Evolutionary conservation across 2,113 vertebrate species (phyloP).

Genomic region (Pangasianodon hypophthalmus): DNA sequence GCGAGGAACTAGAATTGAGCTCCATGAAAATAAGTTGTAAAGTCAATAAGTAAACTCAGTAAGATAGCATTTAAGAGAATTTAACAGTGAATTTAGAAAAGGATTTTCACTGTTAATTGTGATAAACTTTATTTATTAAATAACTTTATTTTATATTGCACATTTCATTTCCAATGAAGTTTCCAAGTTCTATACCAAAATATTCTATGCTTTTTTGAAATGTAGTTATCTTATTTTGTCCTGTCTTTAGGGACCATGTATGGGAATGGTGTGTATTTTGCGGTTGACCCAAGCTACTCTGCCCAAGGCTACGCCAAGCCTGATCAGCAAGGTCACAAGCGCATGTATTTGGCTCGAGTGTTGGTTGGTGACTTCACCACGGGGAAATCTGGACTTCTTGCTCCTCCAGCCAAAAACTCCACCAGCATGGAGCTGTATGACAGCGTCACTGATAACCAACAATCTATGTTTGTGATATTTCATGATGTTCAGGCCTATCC

Average conservation of each 20-base stretch:
- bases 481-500: conserved; percentile 82
- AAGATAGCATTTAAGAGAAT: neutral
- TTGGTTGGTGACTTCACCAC: conserved; percentile 76
- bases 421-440: conserved; percentile 72
- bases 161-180: neutral
- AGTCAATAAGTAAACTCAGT: neutral
- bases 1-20: neutral
- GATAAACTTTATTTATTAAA: neutral
- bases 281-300: conserved; percentile 72
- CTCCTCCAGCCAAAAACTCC: conserved; percentile 63
- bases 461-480: conserved; percentile 76
- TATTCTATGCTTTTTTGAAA: neutral
- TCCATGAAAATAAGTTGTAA: neutral
- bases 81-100: neutral
- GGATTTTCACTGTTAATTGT: conserved; percentile 19
- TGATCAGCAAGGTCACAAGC: conserved; percentile 56
- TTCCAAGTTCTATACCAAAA: neutral
- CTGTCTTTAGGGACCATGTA: conserved; percentile 55
- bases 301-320: conserved; percentile 65
- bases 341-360: conserved; percentile 79
- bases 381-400: conserved; percentile 54
- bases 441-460: conserved; percentile 66
- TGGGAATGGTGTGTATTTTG: conserved; percentile 82
- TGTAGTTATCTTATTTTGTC: neutral
- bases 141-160: neutral